phyloP scores from a whole-genome alignment of 2,888 invertebrate species.

The Meandrusa payeni region DNA sequence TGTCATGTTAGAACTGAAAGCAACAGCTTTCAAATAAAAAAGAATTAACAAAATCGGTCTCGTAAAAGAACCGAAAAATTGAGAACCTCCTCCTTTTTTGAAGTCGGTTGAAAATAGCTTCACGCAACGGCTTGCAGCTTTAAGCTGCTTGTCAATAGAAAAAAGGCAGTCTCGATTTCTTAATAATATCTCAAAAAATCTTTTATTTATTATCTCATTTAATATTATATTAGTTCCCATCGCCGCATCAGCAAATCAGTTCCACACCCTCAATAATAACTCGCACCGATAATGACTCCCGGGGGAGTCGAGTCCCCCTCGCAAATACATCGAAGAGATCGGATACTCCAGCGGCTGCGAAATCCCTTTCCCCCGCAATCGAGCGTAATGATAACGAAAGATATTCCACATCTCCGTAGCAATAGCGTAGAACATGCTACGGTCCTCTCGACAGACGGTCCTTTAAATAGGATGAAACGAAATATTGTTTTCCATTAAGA shows the following conservation, averaged over 20 bases:
- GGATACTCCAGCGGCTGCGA: conserved; percentile 2
- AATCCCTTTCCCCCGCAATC: conserved; percentile 14
- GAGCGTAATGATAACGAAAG: conserved; percentile 12
- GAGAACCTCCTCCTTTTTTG: too few relatives aligned
- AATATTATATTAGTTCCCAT: conserved; percentile 2
- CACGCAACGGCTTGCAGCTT: too few relatives aligned
- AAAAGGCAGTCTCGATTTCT: too few relatives aligned
- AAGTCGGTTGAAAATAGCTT: too few relatives aligned
- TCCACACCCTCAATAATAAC: conserved; percentile 7
- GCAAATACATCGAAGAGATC: conserved; percentile 9
- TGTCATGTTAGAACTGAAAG: too few relatives aligned
- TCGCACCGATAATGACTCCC: conserved; percentile 10
- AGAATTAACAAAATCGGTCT: too few relatives aligned
- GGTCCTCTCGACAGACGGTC: neutral
- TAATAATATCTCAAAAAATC: too few relatives aligned
- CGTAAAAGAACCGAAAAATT: too few relatives aligned
- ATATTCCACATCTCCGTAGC: conserved; percentile 12
- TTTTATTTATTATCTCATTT: neutral
- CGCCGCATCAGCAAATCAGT: conserved; percentile 5
- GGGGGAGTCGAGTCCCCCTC: neutral
- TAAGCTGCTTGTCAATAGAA: too few relatives aligned
- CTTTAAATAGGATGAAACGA: neutral
- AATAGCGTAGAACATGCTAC: conserved; percentile 11
- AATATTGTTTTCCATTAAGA: conserved; percentile 7
- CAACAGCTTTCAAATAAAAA: too few relatives aligned